Percentiles rank a stretch among this genome's conserved stretches.
Conservation (phyloP, 2,113 vertebrate species). For the Ammodytes marinus region DNA sequence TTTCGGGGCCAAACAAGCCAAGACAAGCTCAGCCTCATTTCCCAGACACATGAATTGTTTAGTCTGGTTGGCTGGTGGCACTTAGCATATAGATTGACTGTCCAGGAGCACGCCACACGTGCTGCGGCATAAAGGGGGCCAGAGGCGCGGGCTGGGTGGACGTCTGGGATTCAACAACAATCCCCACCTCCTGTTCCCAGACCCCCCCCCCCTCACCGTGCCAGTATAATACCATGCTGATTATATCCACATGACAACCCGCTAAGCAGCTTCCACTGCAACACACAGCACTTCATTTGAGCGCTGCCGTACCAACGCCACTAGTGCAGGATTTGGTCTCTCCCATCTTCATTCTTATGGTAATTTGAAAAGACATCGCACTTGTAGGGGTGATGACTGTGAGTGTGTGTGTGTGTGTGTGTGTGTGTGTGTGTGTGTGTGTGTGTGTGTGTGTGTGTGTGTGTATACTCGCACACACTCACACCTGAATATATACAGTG, state of each 20-base stretch:
- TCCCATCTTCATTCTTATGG: constrained; percentile 79
- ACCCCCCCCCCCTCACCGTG: constrained; percentile 37
- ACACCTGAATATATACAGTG: constrained; percentile 61
- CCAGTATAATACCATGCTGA: constrained; percentile 40
- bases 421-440: not conserved
- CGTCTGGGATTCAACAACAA: constrained; percentile 49
- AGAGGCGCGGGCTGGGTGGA: not conserved
- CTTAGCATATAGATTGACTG: constrained; percentile 84
- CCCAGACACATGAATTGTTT: constrained; percentile 60
- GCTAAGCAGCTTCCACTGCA: constrained; percentile 51
- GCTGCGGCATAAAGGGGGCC: constrained; percentile 32
- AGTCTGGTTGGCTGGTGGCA: constrained; percentile 54
- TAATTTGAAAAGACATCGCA: constrained; percentile 77
- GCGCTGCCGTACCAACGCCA: constrained; percentile 19
- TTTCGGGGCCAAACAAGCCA: constrained; percentile 59
- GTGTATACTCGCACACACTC: constrained; percentile 29
- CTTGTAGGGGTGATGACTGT: constrained; percentile 58
- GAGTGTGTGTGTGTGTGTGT: not conserved
- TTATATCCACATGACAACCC: constrained; percentile 54
- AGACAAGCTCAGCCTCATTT: constrained; percentile 57
- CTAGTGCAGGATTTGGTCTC: constrained; percentile 63
- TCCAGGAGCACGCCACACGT: constrained; percentile 29
- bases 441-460: not conserved
- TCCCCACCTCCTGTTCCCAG: constrained; percentile 42
- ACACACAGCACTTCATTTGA: constrained; percentile 61